These are phyloP conservation scores for Darwinula stevensoni DNA, from an alignment of 2,888 invertebrate genomes.

Conservation along the genomic window DNA sequence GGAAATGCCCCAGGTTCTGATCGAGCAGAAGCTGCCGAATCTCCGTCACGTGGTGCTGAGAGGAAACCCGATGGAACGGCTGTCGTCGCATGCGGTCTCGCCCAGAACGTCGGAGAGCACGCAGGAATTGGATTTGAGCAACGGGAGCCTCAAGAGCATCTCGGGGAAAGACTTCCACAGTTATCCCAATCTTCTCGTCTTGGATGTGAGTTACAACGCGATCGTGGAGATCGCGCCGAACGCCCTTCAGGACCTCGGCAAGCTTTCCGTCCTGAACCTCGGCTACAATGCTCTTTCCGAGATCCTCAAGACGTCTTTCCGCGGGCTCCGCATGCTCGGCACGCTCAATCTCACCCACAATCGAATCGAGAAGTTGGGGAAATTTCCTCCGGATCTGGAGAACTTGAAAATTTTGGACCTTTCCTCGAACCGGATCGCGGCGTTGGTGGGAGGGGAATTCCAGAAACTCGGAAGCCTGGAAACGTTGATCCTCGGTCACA, in stretches of 20 bases:
- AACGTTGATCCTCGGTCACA: background rate
- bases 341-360: constrained; percentile 66
- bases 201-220: constrained; percentile 60
- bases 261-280: background rate
- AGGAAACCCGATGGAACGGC: constrained; percentile 76
- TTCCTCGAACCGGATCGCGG: constrained; percentile 11
- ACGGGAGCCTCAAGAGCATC: constrained; percentile 56
- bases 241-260: constrained; percentile 30
- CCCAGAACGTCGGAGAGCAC: no score
- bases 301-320: background rate
- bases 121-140: constrained; percentile 55
- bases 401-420: constrained; percentile 18
- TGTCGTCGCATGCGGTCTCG: no score
- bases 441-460: background rate
- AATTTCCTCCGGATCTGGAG: no score
- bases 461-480: background rate
- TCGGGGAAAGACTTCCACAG: constrained; percentile 42
- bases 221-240: constrained; percentile 34
- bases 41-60: constrained; percentile 53
- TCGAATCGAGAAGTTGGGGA: constrained; percentile 37
- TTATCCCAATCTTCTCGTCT: constrained; percentile 41
- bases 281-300: background rate
- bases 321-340: constrained; percentile 30
- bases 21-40: constrained; percentile 43
- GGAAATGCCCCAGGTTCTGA: constrained; percentile 29